These are phyloP conservation scores for Melikaiella ostensackeni DNA, from an alignment of 2,888 invertebrate genomes.

Conservation along the genomic window DNA sequence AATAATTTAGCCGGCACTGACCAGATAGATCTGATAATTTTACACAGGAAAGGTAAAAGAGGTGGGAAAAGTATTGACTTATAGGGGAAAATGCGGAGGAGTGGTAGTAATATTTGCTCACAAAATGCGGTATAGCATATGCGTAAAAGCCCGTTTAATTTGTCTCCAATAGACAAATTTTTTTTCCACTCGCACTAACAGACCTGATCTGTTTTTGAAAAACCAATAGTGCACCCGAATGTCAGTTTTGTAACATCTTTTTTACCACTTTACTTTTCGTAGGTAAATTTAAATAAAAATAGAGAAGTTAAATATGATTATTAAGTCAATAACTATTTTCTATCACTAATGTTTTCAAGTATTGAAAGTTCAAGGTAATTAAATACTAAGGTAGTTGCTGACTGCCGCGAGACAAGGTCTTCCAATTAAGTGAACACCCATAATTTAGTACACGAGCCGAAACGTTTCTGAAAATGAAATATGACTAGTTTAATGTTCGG, in stretches of 20 bases:
- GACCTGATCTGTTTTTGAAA: background rate
- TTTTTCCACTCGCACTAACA: slow-evolving; percentile 41
- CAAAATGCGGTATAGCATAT: slow-evolving; percentile 4
- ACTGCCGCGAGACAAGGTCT: slow-evolving; percentile 29
- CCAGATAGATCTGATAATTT: background rate
- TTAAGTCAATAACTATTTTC: background rate
- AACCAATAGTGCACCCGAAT: background rate
- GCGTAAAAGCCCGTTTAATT: slow-evolving; percentile 58
- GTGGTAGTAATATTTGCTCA: slow-evolving; percentile 5
- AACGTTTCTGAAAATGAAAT: slow-evolving; percentile 34
- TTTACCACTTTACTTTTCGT: background rate
- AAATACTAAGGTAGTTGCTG: slow-evolving; percentile 18
- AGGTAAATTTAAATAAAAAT: background rate
- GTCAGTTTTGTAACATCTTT: background rate
- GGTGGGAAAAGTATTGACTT: background rate
- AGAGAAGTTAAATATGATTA: background rate
- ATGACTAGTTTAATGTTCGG: background rate
- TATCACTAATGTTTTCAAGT: background rate
- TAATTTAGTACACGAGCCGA: slow-evolving; percentile 18
- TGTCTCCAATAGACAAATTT: slow-evolving; percentile 64
- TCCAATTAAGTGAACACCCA: slow-evolving; percentile 38
- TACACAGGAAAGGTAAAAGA: background rate
- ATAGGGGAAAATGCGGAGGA: background rate
- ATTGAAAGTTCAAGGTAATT: slow-evolving; percentile 29
- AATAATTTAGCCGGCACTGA: slow-evolving; percentile 47